These are phyloP conservation scores for Schlechtendalia chinensis DNA, from an alignment of 1,140 invertebrate genomes.

Conservation along the genomic window DNA sequence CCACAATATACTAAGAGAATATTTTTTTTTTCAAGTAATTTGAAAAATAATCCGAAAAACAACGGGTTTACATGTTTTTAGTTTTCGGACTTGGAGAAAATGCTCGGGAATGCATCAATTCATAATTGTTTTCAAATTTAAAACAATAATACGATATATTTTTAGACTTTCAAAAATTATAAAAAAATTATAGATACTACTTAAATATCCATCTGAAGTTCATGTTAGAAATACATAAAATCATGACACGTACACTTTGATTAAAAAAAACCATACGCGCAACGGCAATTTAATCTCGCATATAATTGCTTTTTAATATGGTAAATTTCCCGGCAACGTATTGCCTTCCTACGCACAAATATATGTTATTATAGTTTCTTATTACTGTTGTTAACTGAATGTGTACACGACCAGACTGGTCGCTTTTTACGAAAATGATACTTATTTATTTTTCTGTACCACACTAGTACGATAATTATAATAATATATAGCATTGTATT, in stretches of 20 bases:
- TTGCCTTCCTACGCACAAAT: background rate
- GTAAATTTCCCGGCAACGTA: background rate
- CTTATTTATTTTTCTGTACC: background rate
- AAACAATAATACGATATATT: too few species aligned
- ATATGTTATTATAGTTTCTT: slow-evolving; percentile 15
- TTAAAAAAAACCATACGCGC: background rate
- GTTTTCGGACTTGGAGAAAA: too few species aligned
- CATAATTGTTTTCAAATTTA: too few species aligned
- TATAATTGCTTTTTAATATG: slow-evolving; percentile 7
- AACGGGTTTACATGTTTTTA: too few species aligned
- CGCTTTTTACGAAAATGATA: background rate
- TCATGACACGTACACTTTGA: background rate
- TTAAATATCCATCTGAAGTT: too few species aligned
- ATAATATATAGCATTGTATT: background rate
- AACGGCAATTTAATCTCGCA: background rate
- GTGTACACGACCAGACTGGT: background rate
- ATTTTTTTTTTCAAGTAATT: too few species aligned
- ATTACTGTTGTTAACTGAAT: background rate
- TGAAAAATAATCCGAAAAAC: too few species aligned
- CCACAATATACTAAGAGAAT: too few species aligned
- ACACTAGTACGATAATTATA: background rate
- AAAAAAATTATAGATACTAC: too few species aligned
- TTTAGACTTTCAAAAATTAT: too few species aligned
- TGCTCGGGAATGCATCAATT: too few species aligned
- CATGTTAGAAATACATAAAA: too few species aligned